These are phyloP conservation scores for Isotomurus palustris DNA, from an alignment of 2,888 invertebrate species.

Conservation along the genomic window DNA sequence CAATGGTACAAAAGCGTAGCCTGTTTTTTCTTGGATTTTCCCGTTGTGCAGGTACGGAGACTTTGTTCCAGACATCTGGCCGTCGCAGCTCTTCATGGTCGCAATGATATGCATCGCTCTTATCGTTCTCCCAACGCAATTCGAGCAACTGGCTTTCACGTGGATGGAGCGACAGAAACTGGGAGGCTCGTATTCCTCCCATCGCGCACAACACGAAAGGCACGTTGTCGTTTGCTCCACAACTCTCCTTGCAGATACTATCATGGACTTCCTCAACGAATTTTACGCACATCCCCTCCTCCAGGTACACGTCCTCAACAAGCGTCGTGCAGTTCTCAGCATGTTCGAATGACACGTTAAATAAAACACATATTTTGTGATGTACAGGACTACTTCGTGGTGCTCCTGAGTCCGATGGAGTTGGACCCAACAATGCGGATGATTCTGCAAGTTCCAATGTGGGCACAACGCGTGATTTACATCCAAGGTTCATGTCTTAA, in stretches of 20 bases:
- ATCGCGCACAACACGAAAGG: constrained; percentile 89
- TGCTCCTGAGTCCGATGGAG: constrained; percentile 93
- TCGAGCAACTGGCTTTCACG: constrained; percentile 94
- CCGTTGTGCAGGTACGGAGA: constrained; percentile 72
- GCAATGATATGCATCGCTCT: constrained; percentile 95
- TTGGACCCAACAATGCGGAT: constrained; percentile 95
- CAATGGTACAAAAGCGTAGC: neutral
- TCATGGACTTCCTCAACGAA: constrained; percentile 98
- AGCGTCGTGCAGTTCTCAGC: too few species aligned
- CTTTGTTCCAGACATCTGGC: constrained; percentile 97
- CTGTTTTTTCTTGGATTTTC: neutral
- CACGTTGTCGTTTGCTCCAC: constrained; percentile 98
- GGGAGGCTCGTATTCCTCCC: constrained; percentile 90
- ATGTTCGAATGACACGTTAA: too few species aligned
- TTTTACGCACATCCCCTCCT: constrained; percentile 96
- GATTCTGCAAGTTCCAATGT: constrained; percentile 74
- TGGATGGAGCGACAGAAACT: constrained; percentile 98
- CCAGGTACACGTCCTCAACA: too few species aligned
- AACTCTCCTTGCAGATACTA: constrained; percentile 90
- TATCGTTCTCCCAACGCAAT: constrained; percentile 94
- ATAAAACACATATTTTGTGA: too few species aligned
- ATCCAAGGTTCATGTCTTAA: constrained; percentile 94
- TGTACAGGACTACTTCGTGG: constrained; percentile 83
- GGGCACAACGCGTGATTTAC: constrained; percentile 58
- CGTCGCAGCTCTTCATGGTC: constrained; percentile 88